Percentiles rank a stretch among this genome's conserved stretches.
Evolutionary conservation across 2,888 invertebrate species (phyloP).

Genomic region (Archaeoteleia sp.): DNA sequence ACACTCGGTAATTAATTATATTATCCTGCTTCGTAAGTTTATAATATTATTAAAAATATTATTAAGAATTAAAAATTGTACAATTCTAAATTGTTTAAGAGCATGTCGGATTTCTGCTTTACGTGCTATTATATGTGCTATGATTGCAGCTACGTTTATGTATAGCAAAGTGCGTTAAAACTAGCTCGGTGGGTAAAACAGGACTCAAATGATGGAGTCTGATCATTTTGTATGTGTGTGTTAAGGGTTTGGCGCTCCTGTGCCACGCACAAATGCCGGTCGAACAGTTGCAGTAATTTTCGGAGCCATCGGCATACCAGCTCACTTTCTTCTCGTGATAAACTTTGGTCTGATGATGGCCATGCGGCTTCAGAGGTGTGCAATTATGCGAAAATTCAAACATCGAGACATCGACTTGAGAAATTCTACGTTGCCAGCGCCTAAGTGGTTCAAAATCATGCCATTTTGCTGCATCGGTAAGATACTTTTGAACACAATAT

Average conservation of each 20-base stretch:
- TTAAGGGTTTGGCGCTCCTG: constrained; percentile 83
- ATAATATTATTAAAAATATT: too few species aligned
- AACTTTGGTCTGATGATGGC: constrained; percentile 77
- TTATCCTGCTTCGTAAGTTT: neutral
- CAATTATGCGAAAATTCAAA: constrained; percentile 62
- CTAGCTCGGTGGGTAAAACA: too few species aligned
- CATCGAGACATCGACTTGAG: constrained; percentile 53
- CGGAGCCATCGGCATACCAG: constrained; percentile 81
- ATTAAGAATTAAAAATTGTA: neutral
- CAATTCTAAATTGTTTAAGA: too few species aligned
- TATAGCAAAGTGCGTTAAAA: too few species aligned
- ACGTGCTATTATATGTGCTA: too few species aligned
- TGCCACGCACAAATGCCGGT: constrained; percentile 81
- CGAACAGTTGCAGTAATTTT: constrained; percentile 80
- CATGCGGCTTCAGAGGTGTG: constrained; percentile 75
- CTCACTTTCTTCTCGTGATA: constrained; percentile 80
- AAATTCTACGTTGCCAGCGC: constrained; percentile 57
- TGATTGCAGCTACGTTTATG: too few species aligned
- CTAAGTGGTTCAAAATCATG: constrained; percentile 67
- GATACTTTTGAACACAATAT: too few species aligned
- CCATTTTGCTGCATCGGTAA: constrained; percentile 68
- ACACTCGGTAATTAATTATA: constrained; percentile 78
- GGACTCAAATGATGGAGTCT: too few species aligned
- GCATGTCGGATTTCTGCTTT: too few species aligned
- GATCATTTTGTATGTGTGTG: too few species aligned